A percentile compares a stretch with the other conserved stretches of the same genome.
Evolutionary conservation across 2,113 vertebrate species (phyloP).

Genomic region (Cololabis saira): DNA sequence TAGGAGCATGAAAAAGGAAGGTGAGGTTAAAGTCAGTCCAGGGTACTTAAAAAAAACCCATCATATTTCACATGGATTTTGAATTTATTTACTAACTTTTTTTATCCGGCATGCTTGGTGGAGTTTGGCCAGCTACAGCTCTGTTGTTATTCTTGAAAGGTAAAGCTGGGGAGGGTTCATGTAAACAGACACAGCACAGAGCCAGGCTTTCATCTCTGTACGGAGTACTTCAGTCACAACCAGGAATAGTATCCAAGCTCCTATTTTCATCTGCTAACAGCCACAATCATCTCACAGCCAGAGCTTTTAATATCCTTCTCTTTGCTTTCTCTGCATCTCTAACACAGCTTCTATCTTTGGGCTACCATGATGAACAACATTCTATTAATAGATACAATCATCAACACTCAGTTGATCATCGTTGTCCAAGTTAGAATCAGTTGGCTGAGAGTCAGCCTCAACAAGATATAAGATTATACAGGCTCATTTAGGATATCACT

Average conservation of each 20-base stretch:
- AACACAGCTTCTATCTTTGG: conserved; percentile 12
- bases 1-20: neutral
- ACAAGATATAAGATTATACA: conserved; percentile 12
- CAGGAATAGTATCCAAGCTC: conserved; percentile 60
- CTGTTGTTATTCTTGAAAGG: conserved; percentile 13
- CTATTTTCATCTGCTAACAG: conserved; percentile 64
- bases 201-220: conserved; percentile 55
- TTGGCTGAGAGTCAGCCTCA: conserved; percentile 11
- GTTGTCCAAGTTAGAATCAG: conserved; percentile 43
- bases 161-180: neutral
- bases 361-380: conserved; percentile 45
- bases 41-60: neutral
- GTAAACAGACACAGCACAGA: conserved; percentile 37
- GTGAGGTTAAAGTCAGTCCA: conserved; percentile 1
- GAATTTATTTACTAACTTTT: neutral
- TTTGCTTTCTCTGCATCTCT: conserved; percentile 22
- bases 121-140: conserved; percentile 6
- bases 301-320: conserved; percentile 61
- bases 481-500: too few species aligned
- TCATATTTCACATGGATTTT: neutral
- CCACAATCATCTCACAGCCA: conserved; percentile 49
- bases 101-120: neutral
- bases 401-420: conserved; percentile 24
- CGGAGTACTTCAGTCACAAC: conserved; percentile 44
- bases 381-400: conserved; percentile 67